Evolutionary conservation across 2,797 vertebrate genomes (phyloP), one percentile per base, ranked within the genome.

Genomic region (Catharus ustulatus): DNA sequence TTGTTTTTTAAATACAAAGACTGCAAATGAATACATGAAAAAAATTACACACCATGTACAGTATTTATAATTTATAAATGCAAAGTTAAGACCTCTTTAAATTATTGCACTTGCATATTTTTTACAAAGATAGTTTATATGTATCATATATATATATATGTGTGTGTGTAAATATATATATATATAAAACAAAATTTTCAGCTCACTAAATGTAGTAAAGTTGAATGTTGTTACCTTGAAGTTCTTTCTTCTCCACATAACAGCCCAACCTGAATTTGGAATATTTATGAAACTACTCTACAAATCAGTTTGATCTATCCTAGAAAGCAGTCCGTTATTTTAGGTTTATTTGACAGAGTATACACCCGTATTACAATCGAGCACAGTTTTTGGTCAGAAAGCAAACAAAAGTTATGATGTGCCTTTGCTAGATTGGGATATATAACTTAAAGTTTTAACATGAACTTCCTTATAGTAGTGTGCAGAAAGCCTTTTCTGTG

Each of bases 51-150:
- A 97, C 97, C 97, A 98, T 98, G 96, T 98, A 98, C 98, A 98
- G 88, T 98, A 98, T 98, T 98, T 98, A 98, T 98, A 98, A 98
- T 97, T 98, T 97, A 98, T 98, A 98, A 98, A 98, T 98, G 98
- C 96, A 97, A 98, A 98, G 96, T 97, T 98, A 98, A 98, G 98
- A 98, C 97, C 97, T 97, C 96, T 97, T 97, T 96, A 98, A 98
- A 97, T 98, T 98, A 98, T 98, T 98, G 98, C 98, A 98, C 98
- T 98, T 98, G 96, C 79, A 97, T 98, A 97, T 97, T 96, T 94
- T 95, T 73, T 61, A 98, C 97, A 98, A 97, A 98, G 94, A 95
- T 91, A 91, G 90, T 94, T 95, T 96, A 88, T 94, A 90, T 89
- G 92, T 95, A 86, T 94, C 91, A 95, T 96, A 95, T 97, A 94